Evolutionary conservation across 2,113 vertebrate genomes (phyloP), one percentile per base, ranked within the genome.

Genomic region (Dendrocopos noguchii): DNA sequence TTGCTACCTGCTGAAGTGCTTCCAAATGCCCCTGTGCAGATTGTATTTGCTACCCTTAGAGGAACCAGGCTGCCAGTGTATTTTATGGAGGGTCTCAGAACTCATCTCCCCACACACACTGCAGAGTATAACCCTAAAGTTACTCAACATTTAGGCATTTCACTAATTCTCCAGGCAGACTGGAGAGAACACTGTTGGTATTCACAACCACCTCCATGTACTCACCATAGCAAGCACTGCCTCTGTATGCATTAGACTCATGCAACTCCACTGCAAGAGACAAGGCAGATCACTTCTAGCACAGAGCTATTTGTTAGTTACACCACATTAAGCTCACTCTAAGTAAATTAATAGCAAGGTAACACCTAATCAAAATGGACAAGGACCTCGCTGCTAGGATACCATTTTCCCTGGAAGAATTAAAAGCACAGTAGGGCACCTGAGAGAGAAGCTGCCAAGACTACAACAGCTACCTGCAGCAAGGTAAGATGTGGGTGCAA

Each of bases 21-120:
- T n/a, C 25, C 2, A 1, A 6, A 3, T 8, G 10, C 3, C 20
- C 22, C 44, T 47, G 1, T 1, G 2, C 27, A 16, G 39, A 10
- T 4, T 47, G 25, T 8, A 46, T 9, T 4, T 9, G 19, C 16
- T 33, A 14, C 16, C 3, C 70, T 39, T 63, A n/a, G 44, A 80
- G 55, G 61, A 33, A 59, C 47, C 19, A 78, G 42, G n/a, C 39
- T 55, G 52, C n/a, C 29, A 3, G 25, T 10, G 10, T 17, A 13
- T 2, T 15, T 8, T 10, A 57, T 0, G 6, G 24, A 79, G 31
- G 21, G 6, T 24, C 60, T 28, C 46, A 25, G 36, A 64, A 36
- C 22, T 52, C 55, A 52, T 4, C 33, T 33, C 53, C 12, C 16
- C 25, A 21, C 0, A 18, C 24, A 18, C 24, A 42, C 36, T 56